phyloP scores from a whole-genome alignment of 92 coral and sea anemone genomes.

The Micromussa lordhowensis region DNA sequence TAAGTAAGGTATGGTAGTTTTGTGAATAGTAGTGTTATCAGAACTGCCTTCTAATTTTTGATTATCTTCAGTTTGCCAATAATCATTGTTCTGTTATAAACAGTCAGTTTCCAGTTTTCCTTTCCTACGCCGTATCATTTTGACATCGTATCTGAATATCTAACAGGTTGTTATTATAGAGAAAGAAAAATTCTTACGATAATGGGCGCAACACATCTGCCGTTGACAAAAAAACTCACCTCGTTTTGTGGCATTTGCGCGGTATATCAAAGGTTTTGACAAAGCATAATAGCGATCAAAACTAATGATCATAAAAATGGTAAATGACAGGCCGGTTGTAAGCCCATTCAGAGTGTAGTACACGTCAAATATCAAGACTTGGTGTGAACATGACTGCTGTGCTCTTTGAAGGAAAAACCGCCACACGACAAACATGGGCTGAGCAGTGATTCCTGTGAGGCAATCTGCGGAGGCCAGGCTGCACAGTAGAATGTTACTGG shows the following conservation, averaged over 20 bases:
- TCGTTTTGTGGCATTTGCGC: slow-evolving; percentile 8
- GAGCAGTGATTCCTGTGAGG: slow-evolving; percentile 39
- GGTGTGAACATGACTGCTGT: background rate
- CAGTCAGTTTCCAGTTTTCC: no score
- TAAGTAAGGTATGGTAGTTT: no score
- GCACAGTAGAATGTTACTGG: slow-evolving; percentile 60
- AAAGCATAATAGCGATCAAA: slow-evolving; percentile 23
- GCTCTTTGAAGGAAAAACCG: slow-evolving; percentile 2
- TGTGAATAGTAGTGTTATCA: no score
- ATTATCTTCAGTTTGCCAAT: no score
- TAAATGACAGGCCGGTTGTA: slow-evolving; percentile 1
- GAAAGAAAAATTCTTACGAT: background rate
- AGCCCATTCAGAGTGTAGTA: background rate
- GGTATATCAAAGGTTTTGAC: slow-evolving; percentile 7
- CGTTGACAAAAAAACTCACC: background rate
- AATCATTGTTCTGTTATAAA: no score
- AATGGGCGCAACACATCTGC: background rate
- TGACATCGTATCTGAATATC: background rate
- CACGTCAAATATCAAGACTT: background rate
- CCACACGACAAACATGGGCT: slow-evolving; percentile 53
- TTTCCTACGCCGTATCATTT: no score
- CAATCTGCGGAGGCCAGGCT: slow-evolving; percentile 56
- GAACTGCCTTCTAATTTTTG: no score
- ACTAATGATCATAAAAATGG: slow-evolving; percentile 4
- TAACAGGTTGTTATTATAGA: background rate